Evolutionary conservation across 2,113 vertebrate species (phyloP), one percentile per base, ranked within the genome.

Genomic region (Campylomormyrus numenius): DNA sequence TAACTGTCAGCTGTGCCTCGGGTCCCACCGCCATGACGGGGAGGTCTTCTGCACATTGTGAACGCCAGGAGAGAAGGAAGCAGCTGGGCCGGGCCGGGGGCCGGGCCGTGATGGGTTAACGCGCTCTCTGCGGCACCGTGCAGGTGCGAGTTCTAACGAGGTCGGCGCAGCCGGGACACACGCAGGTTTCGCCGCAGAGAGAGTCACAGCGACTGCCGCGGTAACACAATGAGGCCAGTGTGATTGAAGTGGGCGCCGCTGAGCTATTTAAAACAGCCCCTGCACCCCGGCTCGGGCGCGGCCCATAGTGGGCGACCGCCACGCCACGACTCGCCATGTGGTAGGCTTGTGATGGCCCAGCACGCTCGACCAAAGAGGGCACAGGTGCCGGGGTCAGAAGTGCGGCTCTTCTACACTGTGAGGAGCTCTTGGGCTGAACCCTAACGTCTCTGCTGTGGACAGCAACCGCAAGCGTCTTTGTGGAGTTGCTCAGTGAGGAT

Each of bases 181-280:
- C 3, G 21, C 35, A n/a, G 35, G 50, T 39, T 48, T 15, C n/a
- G n/a, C 50, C 17, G 27, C 42, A 56, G 52, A 49, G 85, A 24
- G 39, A 88, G 53, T 42, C 17, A 8, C 8, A 88, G 87, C 49
- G 52, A 88, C 17, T 58, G 31, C n/a, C 3, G 56, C 24, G 10
- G 39, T 66, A 86, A 89, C 89, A 91, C 89, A 92, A 91, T 91
- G 89, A 91, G 90, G 90, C 45, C 80, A 91, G 52, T n/a, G 85
- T 90, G 89, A 92, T 90, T 89, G 90, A 92, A 91, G 80, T n/a
- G 31, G 27, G 53, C 35, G 70, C 24, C 19, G 19, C 35, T 4
- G 85, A 91, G 42, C 83, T 84, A 86, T 49, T 74, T 77, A 15
- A 87, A 21, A 83, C 58, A 35, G 24, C 85, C 85, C 85, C 50